A percentile compares a stretch with the other conserved stretches of the same genome.
Conservation (phyloP, 92 coral and sea anemone genomes). For the Phenganax subtilis region DNA sequence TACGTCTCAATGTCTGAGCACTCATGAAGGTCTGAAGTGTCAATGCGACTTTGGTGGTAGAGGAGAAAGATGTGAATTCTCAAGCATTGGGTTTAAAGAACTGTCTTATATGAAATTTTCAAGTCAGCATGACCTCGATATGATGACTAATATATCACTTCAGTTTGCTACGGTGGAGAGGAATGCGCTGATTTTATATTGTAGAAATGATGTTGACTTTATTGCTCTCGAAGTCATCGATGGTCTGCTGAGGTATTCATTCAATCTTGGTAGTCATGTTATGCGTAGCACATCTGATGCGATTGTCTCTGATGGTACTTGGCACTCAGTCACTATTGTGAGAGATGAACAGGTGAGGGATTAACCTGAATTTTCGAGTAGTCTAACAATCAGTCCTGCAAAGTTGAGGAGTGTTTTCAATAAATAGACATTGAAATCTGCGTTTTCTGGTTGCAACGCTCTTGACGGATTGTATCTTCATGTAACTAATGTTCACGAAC, state of each 20-base stretch:
- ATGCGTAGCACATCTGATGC: slow-evolving; percentile 52
- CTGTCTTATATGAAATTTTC: slow-evolving; percentile 72
- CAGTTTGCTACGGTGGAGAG: slow-evolving; percentile 66
- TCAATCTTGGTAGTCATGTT: slow-evolving; percentile 71
- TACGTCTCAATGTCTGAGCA: slow-evolving; percentile 56
- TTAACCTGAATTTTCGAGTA: not conserved
- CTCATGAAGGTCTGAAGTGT: slow-evolving; percentile 61
- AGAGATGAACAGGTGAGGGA: slow-evolving; percentile 68
- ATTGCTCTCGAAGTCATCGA: slow-evolving; percentile 70
- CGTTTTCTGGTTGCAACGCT: no score
- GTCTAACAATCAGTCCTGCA: not conserved
- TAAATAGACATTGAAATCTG: no score
- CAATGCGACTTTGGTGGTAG: slow-evolving; percentile 77
- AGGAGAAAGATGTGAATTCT: slow-evolving; percentile 62
- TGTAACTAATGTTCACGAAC: no score
- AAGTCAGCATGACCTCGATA: slow-evolving; percentile 57
- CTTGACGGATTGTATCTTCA: no score
- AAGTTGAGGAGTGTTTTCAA: no score
- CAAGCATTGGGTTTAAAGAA: slow-evolving; percentile 79
- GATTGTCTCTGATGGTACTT: slow-evolving; percentile 71
- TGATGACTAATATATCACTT: slow-evolving; percentile 66
- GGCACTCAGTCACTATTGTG: slow-evolving; percentile 78
- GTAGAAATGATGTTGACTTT: slow-evolving; percentile 54
- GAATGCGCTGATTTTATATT: slow-evolving; percentile 66
- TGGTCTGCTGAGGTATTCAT: slow-evolving; percentile 73